Evolutionary conservation across 2,797 vertebrate genomes (phyloP).

Genomic region (Eulemur rubriventer): DNA sequence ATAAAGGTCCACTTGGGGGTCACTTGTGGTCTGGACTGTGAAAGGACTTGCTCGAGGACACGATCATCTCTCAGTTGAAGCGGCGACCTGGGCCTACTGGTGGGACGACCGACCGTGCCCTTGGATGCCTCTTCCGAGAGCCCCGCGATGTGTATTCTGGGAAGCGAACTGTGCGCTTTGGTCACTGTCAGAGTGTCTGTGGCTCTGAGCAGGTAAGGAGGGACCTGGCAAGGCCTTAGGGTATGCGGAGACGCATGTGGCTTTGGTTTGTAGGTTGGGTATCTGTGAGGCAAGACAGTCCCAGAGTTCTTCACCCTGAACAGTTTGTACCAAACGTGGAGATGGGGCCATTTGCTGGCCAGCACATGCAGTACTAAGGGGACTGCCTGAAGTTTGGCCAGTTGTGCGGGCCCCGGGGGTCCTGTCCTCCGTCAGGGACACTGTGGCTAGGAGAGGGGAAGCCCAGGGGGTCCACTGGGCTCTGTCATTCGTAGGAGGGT

Average conservation of each 20-base stretch:
- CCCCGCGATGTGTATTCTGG: not conserved
- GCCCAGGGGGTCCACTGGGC: not conserved
- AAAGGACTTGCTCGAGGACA: not conserved
- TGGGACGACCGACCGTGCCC: no score
- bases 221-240: not conserved
- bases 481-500: not conserved
- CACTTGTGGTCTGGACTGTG: not conserved
- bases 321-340: not conserved
- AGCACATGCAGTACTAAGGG: not conserved
- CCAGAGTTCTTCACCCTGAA: not conserved
- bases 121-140: no score
- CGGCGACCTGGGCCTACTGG: rapidly evolving
- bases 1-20: not conserved
- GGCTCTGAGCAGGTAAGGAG: not conserved
- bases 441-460: not conserved
- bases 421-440: not conserved
- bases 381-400: not conserved
- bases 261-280: not conserved
- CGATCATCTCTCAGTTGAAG: not conserved
- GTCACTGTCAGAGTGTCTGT: not conserved
- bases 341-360: no score
- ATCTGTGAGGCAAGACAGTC: not conserved
- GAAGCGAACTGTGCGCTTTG: not conserved
- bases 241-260: not conserved
- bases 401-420: not conserved